Base-by-base conservation (phyloP, 2,888 invertebrate genomes). In the Tanypteryx hageni region DNA sequence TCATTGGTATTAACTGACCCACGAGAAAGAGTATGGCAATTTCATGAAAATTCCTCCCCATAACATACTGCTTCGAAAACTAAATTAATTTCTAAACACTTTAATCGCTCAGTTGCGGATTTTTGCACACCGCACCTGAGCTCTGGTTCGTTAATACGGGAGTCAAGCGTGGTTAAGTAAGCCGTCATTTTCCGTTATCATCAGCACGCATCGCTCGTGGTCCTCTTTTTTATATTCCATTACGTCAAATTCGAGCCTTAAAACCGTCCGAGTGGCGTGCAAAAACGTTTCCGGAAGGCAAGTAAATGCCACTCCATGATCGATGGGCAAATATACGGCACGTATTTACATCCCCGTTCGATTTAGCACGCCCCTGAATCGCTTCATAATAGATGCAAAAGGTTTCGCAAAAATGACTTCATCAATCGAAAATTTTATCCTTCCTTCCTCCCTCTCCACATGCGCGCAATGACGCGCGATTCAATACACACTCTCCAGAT, bases 401-500 rank as follows among this genome's bases (percentile, higher is more conserved):
- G 76, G 27, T 76, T 76, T 13, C 76, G 22, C 76, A 76, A 76
- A 76, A 76, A 76, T 76, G 76, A 76, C 76, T 76, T 76, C 27
- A 76, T 76, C 76, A 76, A 76, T 76, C 76, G 76, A 22, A 22
- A 76, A 76, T 22, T 76, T 76, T 22, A 76, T 76, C 76, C 76
- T 27, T 22, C 22, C 5, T 5, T 5, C 5, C 44, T 5, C 5
- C 44, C 5, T 27, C 76, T 22, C n/a, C n/a, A n/a, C n/a, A 10
- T 27, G 22, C 76, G 22, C 76, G 76, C 22, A 76, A 76, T 89
- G 89, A 89, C 89, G 89, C 64, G 64, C n/a, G 27, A 64, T 64
- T 89, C 89, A 89, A 68, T 44, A 68, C 89, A 44, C 89, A 68
- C 61, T 44, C 64, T 44, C 31, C 44, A 64, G 89, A 64, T 89